Evolutionary conservation across 2,888 invertebrate genomes (phyloP).

Genomic region (Luperina nickerlii): DNA sequence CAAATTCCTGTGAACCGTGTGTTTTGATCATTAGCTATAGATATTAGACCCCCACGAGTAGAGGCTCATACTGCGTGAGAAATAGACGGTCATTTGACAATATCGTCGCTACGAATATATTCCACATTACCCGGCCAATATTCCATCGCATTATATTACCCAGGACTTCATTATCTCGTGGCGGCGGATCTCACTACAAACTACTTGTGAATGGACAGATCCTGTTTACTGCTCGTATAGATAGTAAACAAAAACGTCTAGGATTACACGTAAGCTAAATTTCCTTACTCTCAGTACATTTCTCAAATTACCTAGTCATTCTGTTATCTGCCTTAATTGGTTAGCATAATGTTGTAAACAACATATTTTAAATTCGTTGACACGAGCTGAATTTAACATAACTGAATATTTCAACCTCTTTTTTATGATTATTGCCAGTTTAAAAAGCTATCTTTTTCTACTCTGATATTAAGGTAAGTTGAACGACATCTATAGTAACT

Average conservation of each 20-base stretch:
- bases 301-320: conserved; percentile 49
- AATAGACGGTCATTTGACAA: conserved; percentile 85
- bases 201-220: conserved; percentile 70
- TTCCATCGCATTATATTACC: conserved; percentile 74
- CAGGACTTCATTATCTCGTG: conserved; percentile 77
- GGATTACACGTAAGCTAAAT: conserved; percentile 58
- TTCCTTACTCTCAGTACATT: conserved; percentile 45
- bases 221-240: conserved; percentile 63
- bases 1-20: conserved; percentile 81
- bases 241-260: conserved; percentile 60
- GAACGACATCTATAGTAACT: not conserved
- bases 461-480: not conserved
- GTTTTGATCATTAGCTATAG: conserved; percentile 84
- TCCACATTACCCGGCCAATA: conserved; percentile 76
- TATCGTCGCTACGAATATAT: conserved; percentile 80
- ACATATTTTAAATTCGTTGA: not conserved
- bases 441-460: not conserved
- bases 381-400: not conserved
- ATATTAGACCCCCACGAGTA: conserved; percentile 84
- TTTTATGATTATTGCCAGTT: not conserved
- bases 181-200: conserved; percentile 69
- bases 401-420: not conserved
- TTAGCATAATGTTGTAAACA: not conserved
- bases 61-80: conserved; percentile 84
- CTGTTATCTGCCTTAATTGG: conserved; percentile 19